Base-by-base conservation (phyloP, 2,888 invertebrate species). In the Charanyca ferruginea region DNA sequence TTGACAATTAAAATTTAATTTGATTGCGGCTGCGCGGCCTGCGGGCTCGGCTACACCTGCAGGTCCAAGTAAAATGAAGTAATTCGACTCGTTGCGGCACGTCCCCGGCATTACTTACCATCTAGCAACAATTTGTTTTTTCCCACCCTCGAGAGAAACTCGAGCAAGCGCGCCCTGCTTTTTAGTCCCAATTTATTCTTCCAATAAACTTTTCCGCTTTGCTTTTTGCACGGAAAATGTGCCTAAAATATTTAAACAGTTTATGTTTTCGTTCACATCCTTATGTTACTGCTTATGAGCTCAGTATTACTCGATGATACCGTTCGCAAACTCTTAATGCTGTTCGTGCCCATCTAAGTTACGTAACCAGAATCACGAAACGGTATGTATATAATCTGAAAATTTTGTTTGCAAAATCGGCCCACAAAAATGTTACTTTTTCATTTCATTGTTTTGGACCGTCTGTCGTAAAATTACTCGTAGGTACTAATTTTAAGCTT, bases 51-150 rank as follows among this genome's bases (percentile, higher is more conserved):
- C 81, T 84, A 83, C 89, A 90, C 90, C 91, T 91, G 91, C 87
- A 86, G 83, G 81, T 77, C 81, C 81, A 82, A 84, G 86, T 85
- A 85, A 87, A 92, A 91, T 93, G 90, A 92, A 92, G 91, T 92
- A 92, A 93, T 93, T 91, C 88, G 82, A 88, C 83, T 87, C 89
- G 87, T 87, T 88, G 90, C 81, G 90, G 89, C 93, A 93, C 92
- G 93, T 93, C 88, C 81, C 86, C 83, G 86, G 89, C 91, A 91
- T 93, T 93, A 93, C 91, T 93, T 93, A 92, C 92, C 91, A 92
- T 92, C 91, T 87, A 91, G 86, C 92, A 91, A 93, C 92, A 93
- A 93, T 93, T 93, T 93, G 91, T 93, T 93, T 93, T 88, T 91
- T 88, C 89, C 88, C 89, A 85, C 89, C 90, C 91, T 88, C 89